Evolutionary conservation across 2,113 vertebrate species (phyloP), one percentile per base, ranked within the genome.

Genomic region (Anhinga anhinga): DNA sequence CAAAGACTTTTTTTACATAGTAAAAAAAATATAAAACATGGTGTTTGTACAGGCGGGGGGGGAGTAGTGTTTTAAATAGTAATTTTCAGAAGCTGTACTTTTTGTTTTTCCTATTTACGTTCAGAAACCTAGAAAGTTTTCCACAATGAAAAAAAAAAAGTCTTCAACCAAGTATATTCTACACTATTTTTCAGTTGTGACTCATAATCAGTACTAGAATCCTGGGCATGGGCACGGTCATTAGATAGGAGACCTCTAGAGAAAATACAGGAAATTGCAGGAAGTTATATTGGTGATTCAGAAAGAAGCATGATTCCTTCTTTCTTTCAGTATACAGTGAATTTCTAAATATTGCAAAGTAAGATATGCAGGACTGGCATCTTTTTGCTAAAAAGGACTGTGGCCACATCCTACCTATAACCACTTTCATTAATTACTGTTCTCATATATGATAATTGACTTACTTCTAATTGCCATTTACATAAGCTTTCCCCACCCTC

Each of bases 31-130:
- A 69, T 83, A 93, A 96, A 97, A 84, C 30, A 34, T 66, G 47
- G 42, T 92, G 32, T 63, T 79, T 47, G 65, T 92, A 34, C 21
- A 76, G 9, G 26, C 14, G 42, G 15, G 42, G 15, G 42, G 22
- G 44, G 20, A 10, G 38, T 40, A 10, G 5, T 69, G 83, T 88
- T 94, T 66, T 80, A 88, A 94, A 69, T 67, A 67, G 56, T 71
- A 72, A 65, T 95, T 96, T 94, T 95, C 91, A 97, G 93, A 90
- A 94, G 81, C 82, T 69, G 78, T 70, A 86, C 74, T 93, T 82
- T 70, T 58, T 84, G 40, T 23, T 88, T 80, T 61, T 95, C 71
- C 73, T 95, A 5, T 95, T 91, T 88, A 52, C 84, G 66, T 84
- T 91, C 82, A 95, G 77, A 95, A 79, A 81, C 88, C 71, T 87